Base-by-base conservation (phyloP, 1,140 invertebrate genomes). In the Meloidogyne floridensis region DNA sequence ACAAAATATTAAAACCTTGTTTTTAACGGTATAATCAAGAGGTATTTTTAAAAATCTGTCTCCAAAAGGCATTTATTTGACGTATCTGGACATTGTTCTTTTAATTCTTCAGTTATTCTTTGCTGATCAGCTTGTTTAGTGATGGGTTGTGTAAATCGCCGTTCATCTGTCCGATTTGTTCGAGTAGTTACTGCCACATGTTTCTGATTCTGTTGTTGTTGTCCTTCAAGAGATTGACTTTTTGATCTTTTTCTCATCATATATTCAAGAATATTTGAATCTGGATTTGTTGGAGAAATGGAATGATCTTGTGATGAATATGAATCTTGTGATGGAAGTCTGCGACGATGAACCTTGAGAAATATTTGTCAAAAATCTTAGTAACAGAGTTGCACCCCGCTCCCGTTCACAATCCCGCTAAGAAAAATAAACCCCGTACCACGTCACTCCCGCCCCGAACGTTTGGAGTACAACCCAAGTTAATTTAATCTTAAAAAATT, bases 231-330 rank as follows among this genome's bases (percentile, higher is more conserved):
- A 1, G 59, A n/a, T 65, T 15, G 59, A n/a, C 59, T 65, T 65
- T 18, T 65, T 65, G 59, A 65, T 65, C 59, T 11, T 65, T 65
- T 65, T 5, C 59, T 15, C 7, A 59, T 4, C 56, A 65, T 65
- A 18, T 65, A 65, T 65, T 65, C 42, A 77, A 77, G 54, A n/a
- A 47, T 15, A 77, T 56, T 7, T 43, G 53, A 53, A 43, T 87
- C 85, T n/a, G 82, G 77, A 13, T 86, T 88, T 5, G 85, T 86
- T 32, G 86, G 86, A 11, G 77, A 83, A 59, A 86, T 88, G 0
- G 85, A 86, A 74, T 86, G 85, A 65, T 86, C 85, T 65, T 86
- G 86, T 15, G 84, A 86, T 3, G 85, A 86, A 73, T 71, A 86
- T 15, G 72, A 72, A 71, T 87, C 86, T 59, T 87, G 86, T 13